Evolutionary conservation across 2,888 invertebrate species (phyloP).

Genomic region (Ochropacha duplaris): DNA sequence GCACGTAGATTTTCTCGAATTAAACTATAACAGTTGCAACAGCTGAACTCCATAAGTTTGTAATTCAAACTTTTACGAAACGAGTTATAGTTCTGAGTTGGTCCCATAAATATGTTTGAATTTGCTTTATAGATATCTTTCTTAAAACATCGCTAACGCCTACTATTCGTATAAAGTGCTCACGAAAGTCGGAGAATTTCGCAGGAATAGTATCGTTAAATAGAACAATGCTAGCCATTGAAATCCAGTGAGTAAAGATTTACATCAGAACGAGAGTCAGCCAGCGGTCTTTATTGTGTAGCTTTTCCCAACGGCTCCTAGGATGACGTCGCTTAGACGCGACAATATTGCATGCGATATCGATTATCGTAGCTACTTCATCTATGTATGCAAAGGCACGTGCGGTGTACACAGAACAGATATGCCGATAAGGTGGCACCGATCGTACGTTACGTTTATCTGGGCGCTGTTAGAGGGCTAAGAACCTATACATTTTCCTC

Average conservation of each 20-base stretch:
- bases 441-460: conserved; percentile 72
- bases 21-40: conserved; percentile 15
- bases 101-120: conserved; percentile 14
- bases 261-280: conserved; percentile 53
- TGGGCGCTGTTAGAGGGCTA: conserved; percentile 50
- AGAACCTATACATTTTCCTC: conserved; percentile 60
- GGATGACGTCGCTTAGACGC: conserved; percentile 47
- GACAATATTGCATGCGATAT: conserved; percentile 59
- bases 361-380: conserved; percentile 54
- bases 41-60: not conserved
- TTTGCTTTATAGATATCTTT: conserved; percentile 14
- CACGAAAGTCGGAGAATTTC: conserved; percentile 55
- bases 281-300: conserved; percentile 56
- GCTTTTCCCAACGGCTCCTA: conserved; percentile 39
- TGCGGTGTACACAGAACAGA: conserved; percentile 58
- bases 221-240: conserved; percentile 61
- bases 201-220: conserved; percentile 58
- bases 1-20: conserved; percentile 22
- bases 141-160: conserved; percentile 26
- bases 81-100: conserved; percentile 1
- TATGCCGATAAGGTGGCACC: conserved; percentile 63
- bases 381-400: conserved; percentile 67
- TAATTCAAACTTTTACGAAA: not conserved
- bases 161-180: conserved; percentile 39
- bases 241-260: conserved; percentile 62